A percentile compares a stretch with the other conserved stretches of the same genome.
Evolutionary conservation across 2,797 vertebrate genomes (phyloP).

Genomic region (Microhierax caerulescens): DNA sequence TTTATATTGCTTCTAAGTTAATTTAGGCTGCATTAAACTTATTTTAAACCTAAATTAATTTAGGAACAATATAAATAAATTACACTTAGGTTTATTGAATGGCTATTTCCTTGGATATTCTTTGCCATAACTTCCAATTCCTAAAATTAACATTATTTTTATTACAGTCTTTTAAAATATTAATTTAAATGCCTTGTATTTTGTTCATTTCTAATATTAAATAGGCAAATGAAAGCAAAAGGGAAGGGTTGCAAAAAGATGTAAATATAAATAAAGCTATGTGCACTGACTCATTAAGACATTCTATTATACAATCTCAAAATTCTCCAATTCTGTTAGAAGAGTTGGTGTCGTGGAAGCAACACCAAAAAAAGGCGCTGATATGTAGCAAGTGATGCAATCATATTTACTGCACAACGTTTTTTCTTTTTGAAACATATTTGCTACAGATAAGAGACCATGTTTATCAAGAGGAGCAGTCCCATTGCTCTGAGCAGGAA

Average conservation of each 20-base stretch:
- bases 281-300: background rate
- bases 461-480: constrained; percentile 60
- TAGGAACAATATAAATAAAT: constrained; percentile 8
- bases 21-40: background rate
- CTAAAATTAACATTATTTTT: background rate
- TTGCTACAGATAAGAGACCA: constrained; percentile 71
- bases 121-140: constrained; percentile 1
- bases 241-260: background rate
- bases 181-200: background rate
- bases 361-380: background rate
- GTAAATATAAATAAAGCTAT: background rate
- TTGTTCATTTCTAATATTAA: background rate
- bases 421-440: constrained; percentile 43
- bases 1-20: background rate
- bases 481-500: constrained; percentile 64
- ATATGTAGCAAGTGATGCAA: constrained; percentile 21
- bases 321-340: background rate
- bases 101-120: background rate
- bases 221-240: background rate
- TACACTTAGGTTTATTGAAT: background rate
- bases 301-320: background rate
- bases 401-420: background rate
- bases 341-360: constrained; percentile 1
- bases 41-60: constrained; percentile 2
- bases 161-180: background rate